Percentiles rank a stretch among this genome's conserved stretches.
phyloP scores from a whole-genome alignment of 2,888 invertebrate species.

The Lycaena phlaeas region DNA sequence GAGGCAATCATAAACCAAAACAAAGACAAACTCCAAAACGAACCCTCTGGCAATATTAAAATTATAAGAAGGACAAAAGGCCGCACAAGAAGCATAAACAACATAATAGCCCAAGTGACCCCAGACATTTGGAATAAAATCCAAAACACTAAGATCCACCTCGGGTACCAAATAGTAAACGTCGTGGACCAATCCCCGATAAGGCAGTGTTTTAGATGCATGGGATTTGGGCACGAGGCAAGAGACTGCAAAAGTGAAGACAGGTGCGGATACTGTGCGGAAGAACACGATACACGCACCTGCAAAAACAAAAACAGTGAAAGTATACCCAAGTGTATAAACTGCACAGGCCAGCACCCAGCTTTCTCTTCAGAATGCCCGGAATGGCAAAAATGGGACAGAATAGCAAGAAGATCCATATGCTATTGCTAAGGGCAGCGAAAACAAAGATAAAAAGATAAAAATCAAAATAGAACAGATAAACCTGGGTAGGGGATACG shows the following conservation, averaged over 20 bases:
- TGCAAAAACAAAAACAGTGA: conserved; percentile 4
- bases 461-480: not conserved
- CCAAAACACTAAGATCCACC: conserved; percentile 7
- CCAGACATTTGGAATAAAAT: not conserved
- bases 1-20: too few species aligned
- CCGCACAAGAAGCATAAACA: too few species aligned
- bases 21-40: too few species aligned
- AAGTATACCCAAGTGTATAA: conserved; percentile 11
- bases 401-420: conserved; percentile 16
- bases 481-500: not conserved
- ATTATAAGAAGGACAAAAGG: too few species aligned
- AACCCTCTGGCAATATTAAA: too few species aligned
- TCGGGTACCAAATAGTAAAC: conserved; percentile 9
- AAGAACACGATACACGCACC: conserved; percentile 3
- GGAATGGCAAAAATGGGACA: conserved; percentile 19
- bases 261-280: conserved; percentile 23
- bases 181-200: conserved; percentile 14
- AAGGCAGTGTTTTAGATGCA: conserved; percentile 15
- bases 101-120: not conserved
- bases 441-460: not conserved
- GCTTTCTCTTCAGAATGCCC: conserved; percentile 16
- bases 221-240: conserved; percentile 12
- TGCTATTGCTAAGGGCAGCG: conserved; percentile 17
- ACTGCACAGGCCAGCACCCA: conserved; percentile 13
- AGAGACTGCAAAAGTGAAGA: conserved; percentile 4